Evolutionary conservation across 2,113 vertebrate genomes (phyloP).

Genomic region (Maccullochella peelii): DNA sequence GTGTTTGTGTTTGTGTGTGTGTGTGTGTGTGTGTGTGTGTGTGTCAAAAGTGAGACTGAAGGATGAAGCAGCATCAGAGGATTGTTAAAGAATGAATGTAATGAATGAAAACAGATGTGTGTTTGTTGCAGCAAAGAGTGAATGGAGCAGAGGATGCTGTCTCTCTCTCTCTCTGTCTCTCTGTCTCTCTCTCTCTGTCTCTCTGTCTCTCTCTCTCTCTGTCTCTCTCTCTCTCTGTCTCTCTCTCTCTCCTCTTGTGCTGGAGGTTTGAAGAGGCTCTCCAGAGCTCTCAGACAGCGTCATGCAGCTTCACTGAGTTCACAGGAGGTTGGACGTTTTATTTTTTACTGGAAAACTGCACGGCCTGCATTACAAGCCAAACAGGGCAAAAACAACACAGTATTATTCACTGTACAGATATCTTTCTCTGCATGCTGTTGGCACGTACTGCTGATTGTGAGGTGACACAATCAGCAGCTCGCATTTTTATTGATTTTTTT

Average conservation of each 20-base stretch:
- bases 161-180: background rate
- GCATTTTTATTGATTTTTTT: background rate
- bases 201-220: too few species aligned
- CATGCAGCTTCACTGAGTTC: constrained; percentile 5
- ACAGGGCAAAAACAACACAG: background rate
- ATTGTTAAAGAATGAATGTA: background rate
- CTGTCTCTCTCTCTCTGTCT: too few species aligned
- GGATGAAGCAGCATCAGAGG: background rate
- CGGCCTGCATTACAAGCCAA: background rate
- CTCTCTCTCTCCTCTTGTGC: constrained; percentile 3
- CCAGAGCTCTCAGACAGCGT: constrained; percentile 29
- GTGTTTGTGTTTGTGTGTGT: background rate
- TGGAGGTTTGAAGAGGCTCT: constrained; percentile 53
- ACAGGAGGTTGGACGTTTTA: background rate
- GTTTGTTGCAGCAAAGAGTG: background rate
- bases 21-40: too few species aligned
- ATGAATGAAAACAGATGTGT: constrained; percentile 20
- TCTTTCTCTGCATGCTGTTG: too few species aligned
- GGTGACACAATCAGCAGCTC: too few species aligned
- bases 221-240: too few species aligned
- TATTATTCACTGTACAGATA: too few species aligned
- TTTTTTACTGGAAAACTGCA: too few species aligned
- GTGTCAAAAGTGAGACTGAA: too few species aligned
- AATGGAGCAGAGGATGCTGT: background rate
- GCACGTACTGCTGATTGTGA: too few species aligned